These are phyloP conservation scores for Sciurus carolinensis DNA, from an alignment of 2,797 vertebrate species.

Conservation along the genomic window DNA sequence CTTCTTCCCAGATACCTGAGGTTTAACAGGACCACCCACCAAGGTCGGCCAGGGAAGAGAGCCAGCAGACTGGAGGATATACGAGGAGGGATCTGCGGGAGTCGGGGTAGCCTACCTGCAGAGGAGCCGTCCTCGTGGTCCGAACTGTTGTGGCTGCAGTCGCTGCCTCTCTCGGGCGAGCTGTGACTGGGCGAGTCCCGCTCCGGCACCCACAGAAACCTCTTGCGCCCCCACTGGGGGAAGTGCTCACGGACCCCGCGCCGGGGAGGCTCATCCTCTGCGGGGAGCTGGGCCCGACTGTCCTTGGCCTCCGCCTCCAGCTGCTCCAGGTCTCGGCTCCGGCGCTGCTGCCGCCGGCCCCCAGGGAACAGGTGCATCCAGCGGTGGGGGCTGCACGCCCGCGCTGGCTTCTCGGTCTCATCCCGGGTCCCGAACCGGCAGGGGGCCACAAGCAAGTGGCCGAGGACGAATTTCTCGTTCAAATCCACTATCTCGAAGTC, in stretches of 20 bases:
- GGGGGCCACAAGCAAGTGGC: constrained; percentile 89
- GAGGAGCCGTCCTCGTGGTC: constrained; percentile 94
- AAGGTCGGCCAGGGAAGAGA: neutral
- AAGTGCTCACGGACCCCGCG: constrained; percentile 71
- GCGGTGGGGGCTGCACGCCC: constrained; percentile 76
- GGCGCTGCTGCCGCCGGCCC: constrained; percentile 71
- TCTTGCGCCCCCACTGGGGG: constrained; percentile 79
- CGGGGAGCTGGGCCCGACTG: constrained; percentile 68
- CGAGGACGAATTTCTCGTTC: constrained; percentile 92
- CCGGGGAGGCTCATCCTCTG: constrained; percentile 15
- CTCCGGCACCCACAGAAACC: constrained; percentile 79
- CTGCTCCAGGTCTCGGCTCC: constrained; percentile 90
- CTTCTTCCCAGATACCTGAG: neutral
- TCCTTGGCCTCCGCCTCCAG: constrained; percentile 89
- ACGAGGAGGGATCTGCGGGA: neutral
- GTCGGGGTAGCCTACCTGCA: constrained; percentile 88
- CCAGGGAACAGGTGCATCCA: constrained; percentile 80
- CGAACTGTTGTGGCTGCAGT: constrained; percentile 93
- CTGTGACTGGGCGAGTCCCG: constrained; percentile 89
- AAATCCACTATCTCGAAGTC: constrained; percentile 93
- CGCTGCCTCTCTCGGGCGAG: constrained; percentile 93
- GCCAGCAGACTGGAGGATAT: neutral
- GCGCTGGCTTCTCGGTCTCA: constrained; percentile 76
- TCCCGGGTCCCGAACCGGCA: constrained; percentile 69
- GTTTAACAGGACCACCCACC: neutral